Conservation (phyloP, 23 tunicate genomes). For the Halocynthia aurantium region DNA sequence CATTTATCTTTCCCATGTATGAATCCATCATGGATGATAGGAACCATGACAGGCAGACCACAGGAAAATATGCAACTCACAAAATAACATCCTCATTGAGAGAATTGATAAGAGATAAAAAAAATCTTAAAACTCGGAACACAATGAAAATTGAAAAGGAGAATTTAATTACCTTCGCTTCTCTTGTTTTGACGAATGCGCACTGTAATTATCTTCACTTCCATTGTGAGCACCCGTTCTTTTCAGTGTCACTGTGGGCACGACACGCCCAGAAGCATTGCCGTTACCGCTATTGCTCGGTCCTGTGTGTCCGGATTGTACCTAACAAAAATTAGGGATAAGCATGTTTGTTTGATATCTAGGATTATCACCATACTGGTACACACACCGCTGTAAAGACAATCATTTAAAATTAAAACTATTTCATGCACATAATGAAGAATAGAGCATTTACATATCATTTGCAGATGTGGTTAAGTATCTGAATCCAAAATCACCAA, state of each 20-base stretch:
- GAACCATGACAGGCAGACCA: conserved; percentile 1
- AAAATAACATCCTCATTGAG: too few relatives aligned
- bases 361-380: too few relatives aligned
- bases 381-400: too few relatives aligned
- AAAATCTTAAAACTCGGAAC: too few relatives aligned
- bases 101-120: too few relatives aligned
- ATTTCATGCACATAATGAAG: too few relatives aligned
- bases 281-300: not conserved
- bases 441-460: too few relatives aligned
- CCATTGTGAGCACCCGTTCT: conserved; percentile 41
- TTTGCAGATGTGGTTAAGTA: too few relatives aligned
- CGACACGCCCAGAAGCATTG: conserved; percentile 6
- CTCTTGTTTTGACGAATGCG: not conserved
- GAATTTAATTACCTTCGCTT: not conserved
- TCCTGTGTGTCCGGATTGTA: conserved; percentile 17
- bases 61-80: not conserved
- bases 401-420: too few relatives aligned
- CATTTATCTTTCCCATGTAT: conserved; percentile 12
- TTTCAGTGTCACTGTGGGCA: conserved; percentile 68
- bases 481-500: too few relatives aligned
- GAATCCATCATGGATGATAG: conserved; percentile 1
- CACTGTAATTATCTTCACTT: conserved; percentile 20
- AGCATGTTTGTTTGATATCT: too few relatives aligned
- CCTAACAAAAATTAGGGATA: not conserved
- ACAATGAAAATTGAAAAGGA: not conserved